Evolutionary conservation across 2,888 invertebrate species (phyloP).

Genomic region (Palloptera scutellata): DNA sequence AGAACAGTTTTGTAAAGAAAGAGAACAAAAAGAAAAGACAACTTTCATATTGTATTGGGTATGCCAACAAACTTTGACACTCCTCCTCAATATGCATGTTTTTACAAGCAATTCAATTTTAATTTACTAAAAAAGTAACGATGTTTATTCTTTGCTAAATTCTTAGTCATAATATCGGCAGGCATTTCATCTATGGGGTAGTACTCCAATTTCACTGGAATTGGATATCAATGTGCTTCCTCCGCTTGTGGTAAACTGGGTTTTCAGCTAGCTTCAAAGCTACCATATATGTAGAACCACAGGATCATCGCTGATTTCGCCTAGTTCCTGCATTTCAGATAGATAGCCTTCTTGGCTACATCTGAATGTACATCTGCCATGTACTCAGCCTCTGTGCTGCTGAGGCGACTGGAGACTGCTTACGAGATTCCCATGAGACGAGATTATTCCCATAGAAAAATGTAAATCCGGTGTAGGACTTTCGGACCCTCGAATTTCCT

Average conservation of each 20-base stretch:
- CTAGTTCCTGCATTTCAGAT: too few relatives aligned
- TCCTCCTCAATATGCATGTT: background rate
- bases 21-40: too few relatives aligned
- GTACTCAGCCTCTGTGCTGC: slow-evolving; percentile 33
- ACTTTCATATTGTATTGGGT: too few relatives aligned
- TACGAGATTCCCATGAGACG: slow-evolving; percentile 30
- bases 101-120: slow-evolving; percentile 3
- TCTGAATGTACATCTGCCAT: too few relatives aligned
- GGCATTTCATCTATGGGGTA: slow-evolving; percentile 23
- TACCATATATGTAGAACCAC: too few relatives aligned
- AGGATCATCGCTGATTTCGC: too few relatives aligned
- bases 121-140: background rate
- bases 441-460: slow-evolving; percentile 15
- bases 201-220: slow-evolving; percentile 9
- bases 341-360: too few relatives aligned
- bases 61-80: too few relatives aligned
- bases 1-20: too few relatives aligned
- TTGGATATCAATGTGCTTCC: too few relatives aligned
- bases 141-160: slow-evolving; percentile 17
- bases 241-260: too few relatives aligned
- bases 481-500: background rate
- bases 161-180: slow-evolving; percentile 14
- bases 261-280: too few relatives aligned
- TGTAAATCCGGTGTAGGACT: slow-evolving; percentile 15
- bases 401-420: slow-evolving; percentile 24